Base-by-base conservation (phyloP, 2,888 invertebrate species). In the Heteromyza rotundicornis region DNA sequence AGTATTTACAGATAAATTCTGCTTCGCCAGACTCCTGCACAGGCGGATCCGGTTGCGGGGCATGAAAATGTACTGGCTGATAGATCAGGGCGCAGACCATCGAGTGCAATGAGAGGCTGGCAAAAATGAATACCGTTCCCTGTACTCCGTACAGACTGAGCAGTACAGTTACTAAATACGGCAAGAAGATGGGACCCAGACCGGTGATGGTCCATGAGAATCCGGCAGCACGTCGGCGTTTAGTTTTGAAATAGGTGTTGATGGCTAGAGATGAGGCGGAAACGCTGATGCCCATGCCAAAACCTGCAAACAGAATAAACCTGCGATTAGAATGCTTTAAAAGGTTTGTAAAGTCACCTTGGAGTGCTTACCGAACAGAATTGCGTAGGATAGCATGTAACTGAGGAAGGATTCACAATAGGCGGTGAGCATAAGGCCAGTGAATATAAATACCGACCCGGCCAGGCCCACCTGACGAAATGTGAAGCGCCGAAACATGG, bases 61-160 rank as follows among this genome's bases (percentile, higher is more conserved):
- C 81, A 73, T 92, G 92, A 87, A 89, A 89, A 72, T 88, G 87
- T 2, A 92, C 90, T 5, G 92, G 92, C 74, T 92, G 91, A 53
- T 91, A 82, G 57, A 92, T 82, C 51, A 90, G 83, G 0, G 90
- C 87, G 68, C 88, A 89, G 40, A 88, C 88, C 58, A 90, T 82
- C 0, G 90, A 86, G 74, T 92, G 89, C 54, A 90, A 82, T 0
- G 90, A 86, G 60, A 92, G 84, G 5, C 88, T 90, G 17, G 89
- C 87, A 70, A 91, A 86, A 55, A 92, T 85, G 17, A 92, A 81
- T 58, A 90, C 86, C 0, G 91, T 87, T 35, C 91, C 91, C 64
- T 87, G 86, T 67, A 89, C 88, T 1, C 88, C 90, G 68, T 89
- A 91, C 2, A 82, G 64, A 1, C 85, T 81, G 72, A 90, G 85